phyloP scores from a whole-genome alignment of 2,797 vertebrate species.

The Oreochromis grahami region DNA sequence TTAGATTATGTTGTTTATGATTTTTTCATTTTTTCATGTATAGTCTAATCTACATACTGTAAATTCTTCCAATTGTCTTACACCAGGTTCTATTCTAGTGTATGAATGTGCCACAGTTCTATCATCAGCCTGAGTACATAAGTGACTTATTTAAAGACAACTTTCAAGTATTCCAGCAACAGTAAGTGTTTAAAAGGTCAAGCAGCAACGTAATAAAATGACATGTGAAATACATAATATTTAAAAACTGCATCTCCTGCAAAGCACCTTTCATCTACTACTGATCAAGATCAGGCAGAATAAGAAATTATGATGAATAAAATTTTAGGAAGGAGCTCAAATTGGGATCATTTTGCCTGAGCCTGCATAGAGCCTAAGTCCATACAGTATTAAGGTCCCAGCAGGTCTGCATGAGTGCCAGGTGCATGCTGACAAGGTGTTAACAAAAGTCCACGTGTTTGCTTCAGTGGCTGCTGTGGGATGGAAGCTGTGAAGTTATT shows the following conservation, averaged over 20 bases:
- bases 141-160: background rate
- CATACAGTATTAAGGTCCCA: slow-evolving; percentile 72
- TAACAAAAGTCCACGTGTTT: slow-evolving; percentile 13
- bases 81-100: background rate
- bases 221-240: background rate
- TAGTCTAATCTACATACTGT: background rate
- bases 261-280: background rate
- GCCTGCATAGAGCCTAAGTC: background rate
- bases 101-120: background rate
- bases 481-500: slow-evolving; percentile 6
- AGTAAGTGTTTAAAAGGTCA: background rate
- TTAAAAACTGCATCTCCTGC: background rate
- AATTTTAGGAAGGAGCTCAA: background rate
- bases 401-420: slow-evolving; percentile 44
- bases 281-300: too few species aligned
- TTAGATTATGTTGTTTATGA: background rate
- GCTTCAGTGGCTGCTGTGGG: slow-evolving; percentile 33
- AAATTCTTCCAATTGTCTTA: background rate
- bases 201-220: background rate
- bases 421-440: slow-evolving; percentile 38
- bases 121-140: background rate
- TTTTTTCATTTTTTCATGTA: background rate
- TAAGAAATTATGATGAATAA: background rate
- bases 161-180: background rate
- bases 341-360: background rate